phyloP scores from a whole-genome alignment of 2,888 invertebrate species.

The Epistrophe eligans region DNA sequence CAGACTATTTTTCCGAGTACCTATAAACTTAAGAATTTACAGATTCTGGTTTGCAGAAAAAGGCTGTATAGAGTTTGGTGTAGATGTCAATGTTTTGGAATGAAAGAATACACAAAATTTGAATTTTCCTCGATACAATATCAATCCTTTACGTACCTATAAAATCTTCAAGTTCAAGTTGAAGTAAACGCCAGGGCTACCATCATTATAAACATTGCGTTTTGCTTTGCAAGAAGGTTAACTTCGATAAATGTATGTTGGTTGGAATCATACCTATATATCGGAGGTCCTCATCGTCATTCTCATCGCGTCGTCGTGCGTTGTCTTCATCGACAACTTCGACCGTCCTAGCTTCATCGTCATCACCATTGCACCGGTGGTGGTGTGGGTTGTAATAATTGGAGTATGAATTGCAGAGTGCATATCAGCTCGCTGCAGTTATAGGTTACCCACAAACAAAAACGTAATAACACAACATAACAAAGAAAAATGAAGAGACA shows the following conservation, averaged over 20 bases:
- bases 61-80: too few species aligned
- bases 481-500: not conserved
- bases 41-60: too few species aligned
- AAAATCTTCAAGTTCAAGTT: not conserved
- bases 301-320: not conserved
- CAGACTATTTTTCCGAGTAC: too few species aligned
- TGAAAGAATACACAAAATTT: not conserved
- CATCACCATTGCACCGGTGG: slow-evolving; percentile 33
- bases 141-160: not conserved
- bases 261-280: not conserved
- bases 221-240: slow-evolving; percentile 12
- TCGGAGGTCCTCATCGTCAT: slow-evolving; percentile 55
- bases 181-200: slow-evolving; percentile 4
- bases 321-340: not conserved
- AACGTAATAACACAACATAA: not conserved
- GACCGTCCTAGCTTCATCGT: not conserved
- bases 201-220: not conserved
- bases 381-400: slow-evolving; percentile 75
- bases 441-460: not conserved
- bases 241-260: not conserved
- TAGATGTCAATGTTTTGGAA: not conserved
- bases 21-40: too few species aligned
- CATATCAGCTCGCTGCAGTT: not conserved
- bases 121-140: not conserved
- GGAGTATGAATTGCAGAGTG: slow-evolving; percentile 59